Evolutionary conservation across 2,113 vertebrate species (phyloP), one percentile per base, ranked within the genome.

Genomic region (Climacteris rufus): DNA sequence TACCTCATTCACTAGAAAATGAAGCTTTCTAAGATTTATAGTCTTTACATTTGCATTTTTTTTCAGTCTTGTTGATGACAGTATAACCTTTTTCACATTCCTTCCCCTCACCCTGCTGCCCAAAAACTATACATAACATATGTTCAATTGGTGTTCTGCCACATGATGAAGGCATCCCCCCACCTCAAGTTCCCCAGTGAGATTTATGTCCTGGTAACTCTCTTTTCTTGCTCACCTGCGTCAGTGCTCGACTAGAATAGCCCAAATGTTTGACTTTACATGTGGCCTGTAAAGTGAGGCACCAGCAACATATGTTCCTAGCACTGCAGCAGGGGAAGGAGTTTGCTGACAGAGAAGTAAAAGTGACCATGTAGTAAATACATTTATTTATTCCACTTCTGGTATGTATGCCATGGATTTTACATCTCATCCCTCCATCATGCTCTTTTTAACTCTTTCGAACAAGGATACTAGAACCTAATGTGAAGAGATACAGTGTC

Each of bases 1-100:
- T 54, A 65, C 11, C 2, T 11, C n/a, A 80, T 66, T 56, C 49
- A 54, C 27, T 39, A 65, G 56, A 22, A 89, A 72, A 40, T 6
- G 57, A 76, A 79, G 1, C 6, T 79, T 85, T 49, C 13, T 57
- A 65, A 61, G 39, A 72, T 54, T 61, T 82, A 30, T 21, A 24
- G 27, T 63, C 94, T 85, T 74, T 37, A 74, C 59, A 89, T 83
- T 76, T 35, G 9, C 8, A 16, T 52, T 84, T 89, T 90, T 87
- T 87, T 74, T 56, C 25, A 37, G 8, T 47, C 33, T 42, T 77
- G 4, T 11, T 13, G 2, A 35, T 54, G 42, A 3, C 9, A 74
- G 20, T 21, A 54, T 25, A 47, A 53, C 1, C 1, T 21, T 91
- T 76, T 64, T 35, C 1, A 30, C 50, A 3, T n/a, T 68, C 30